A percentile compares a stretch with the other conserved stretches of the same genome.
Conservation (phyloP, 1,140 invertebrate species). For the Drosophila rufa region DNA sequence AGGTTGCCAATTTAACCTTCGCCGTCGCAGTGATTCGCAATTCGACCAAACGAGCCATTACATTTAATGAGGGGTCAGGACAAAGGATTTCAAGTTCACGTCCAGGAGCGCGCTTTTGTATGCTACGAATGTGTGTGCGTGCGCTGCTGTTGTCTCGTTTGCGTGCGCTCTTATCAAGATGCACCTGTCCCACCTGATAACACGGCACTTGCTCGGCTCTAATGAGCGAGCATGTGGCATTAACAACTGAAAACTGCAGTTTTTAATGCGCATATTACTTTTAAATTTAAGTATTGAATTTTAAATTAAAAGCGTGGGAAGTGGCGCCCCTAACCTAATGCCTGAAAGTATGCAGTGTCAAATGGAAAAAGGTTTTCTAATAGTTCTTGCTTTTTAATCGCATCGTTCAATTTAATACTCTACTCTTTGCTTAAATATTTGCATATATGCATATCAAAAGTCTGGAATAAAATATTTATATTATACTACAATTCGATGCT, state of each 20-base stretch:
- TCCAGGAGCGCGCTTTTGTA: slow-evolving; percentile 70
- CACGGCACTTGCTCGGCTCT: slow-evolving; percentile 15
- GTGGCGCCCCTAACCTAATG: background rate
- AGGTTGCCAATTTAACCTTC: slow-evolving; percentile 61
- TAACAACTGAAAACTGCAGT: slow-evolving; percentile 22
- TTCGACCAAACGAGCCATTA: slow-evolving; percentile 57
- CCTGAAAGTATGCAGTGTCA: background rate
- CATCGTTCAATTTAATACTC: too few species aligned
- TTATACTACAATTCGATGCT: too few species aligned
- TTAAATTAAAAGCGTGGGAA: background rate
- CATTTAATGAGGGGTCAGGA: slow-evolving; percentile 64
- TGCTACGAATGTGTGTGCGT: slow-evolving; percentile 51
- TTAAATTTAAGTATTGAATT: background rate
- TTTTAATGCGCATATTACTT: slow-evolving; percentile 11
- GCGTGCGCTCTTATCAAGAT: slow-evolving; percentile 66
- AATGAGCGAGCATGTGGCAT: slow-evolving; percentile 61
- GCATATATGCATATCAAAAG: too few species aligned
- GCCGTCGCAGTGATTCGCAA: slow-evolving; percentile 44
- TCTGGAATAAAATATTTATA: too few species aligned
- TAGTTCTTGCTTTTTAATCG: too few species aligned
- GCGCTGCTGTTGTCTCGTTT: slow-evolving; percentile 13
- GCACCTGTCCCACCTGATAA: slow-evolving; percentile 66
- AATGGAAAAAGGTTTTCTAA: too few species aligned
- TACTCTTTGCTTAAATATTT: too few species aligned
- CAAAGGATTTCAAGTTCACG: slow-evolving; percentile 81